Base-by-base conservation (phyloP, 2,888 invertebrate species). In the Bhutanitis thaidina region DNA sequence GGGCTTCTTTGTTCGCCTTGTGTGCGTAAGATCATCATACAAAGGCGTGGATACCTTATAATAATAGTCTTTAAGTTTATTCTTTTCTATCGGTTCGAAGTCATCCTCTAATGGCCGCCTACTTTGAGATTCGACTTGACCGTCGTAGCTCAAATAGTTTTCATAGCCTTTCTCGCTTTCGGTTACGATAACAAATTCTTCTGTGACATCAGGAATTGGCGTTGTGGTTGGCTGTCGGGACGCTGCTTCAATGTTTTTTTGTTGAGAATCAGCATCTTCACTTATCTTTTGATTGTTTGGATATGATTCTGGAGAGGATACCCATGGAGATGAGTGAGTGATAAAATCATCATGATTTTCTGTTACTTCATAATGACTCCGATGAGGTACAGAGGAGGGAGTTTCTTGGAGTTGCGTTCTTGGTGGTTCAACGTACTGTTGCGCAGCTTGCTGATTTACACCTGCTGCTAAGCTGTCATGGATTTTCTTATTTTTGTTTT, bases 41-140 rank as follows among this genome's bases (percentile, higher is more conserved):
- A 71, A 55, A 20, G 87, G 80, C 52, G 87, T 86, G 43, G 87
- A 85, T 44, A 87, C 83, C 62, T 77, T 86, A 50, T 89, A 88
- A 57, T 88, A 89, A 65, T 88, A 87, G 52, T 89, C 89, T 61
- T 85, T 87, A 10, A 87, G 74, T 55, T 88, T 87, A 54, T 85
- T 77, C 53, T 80, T 79, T 50, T 76, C 77, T 56, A 89, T 85
- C 13, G 88, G 87, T 66, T 88, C 86, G 63, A 86, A 87, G 54
- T 87, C 87, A 58, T 88, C 85, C 54, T 81, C 86, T 56, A 80
- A 64, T 49, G 89, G 89, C 65, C 82, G 82, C 65, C 84, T 80
- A 62, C 80, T 88, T 81, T 88, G 86, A 59, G 83, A 76, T 74
- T 89, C 87, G 65, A 77, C 67, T 59, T 81, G 75, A 49, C 67